phyloP scores from a whole-genome alignment of 1,140 invertebrate genomes.

The Heliconius eleuchia region DNA sequence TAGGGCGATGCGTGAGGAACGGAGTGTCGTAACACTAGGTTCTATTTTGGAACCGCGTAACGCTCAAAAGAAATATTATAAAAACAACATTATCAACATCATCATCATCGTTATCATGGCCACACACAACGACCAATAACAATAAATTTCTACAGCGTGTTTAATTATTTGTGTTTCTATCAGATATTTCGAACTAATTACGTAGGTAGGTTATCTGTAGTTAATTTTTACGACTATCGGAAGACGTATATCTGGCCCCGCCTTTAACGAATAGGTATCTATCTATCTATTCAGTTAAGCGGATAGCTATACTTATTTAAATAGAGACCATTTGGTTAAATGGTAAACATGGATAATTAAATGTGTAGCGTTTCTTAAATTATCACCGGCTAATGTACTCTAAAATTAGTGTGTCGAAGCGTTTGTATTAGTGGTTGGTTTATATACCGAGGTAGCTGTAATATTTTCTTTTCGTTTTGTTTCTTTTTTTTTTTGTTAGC shows the following conservation, averaged over 20 bases:
- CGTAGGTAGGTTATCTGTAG: constrained; percentile 8
- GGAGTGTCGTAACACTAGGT: too few species aligned
- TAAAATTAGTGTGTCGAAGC: constrained; percentile 67
- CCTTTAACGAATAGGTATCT: constrained; percentile 26
- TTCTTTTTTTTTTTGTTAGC: neutral
- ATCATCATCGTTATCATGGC: neutral
- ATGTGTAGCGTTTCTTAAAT: constrained; percentile 60
- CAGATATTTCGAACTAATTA: constrained; percentile 25
- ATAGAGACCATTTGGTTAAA: constrained; percentile 52
- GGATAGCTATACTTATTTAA: constrained; percentile 47
- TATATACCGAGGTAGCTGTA: constrained; percentile 41
- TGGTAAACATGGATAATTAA: constrained; percentile 69
- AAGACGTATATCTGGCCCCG: constrained; percentile 53
- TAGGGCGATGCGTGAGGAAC: too few species aligned
- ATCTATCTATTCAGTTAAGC: constrained; percentile 51
- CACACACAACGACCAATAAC: constrained; percentile 18
- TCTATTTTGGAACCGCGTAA: too few species aligned
- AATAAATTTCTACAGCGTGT: constrained; percentile 35
- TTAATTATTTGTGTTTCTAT: constrained; percentile 19
- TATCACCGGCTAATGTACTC: constrained; percentile 63
- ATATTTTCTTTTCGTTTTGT: neutral
- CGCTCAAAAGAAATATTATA: neutral
- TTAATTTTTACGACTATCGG: constrained; percentile 55
- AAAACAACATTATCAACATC: neutral
- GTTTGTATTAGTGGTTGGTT: constrained; percentile 36